Evolutionary conservation across 2,888 invertebrate genomes (phyloP).

Genomic region (Diplolepis rosae): DNA sequence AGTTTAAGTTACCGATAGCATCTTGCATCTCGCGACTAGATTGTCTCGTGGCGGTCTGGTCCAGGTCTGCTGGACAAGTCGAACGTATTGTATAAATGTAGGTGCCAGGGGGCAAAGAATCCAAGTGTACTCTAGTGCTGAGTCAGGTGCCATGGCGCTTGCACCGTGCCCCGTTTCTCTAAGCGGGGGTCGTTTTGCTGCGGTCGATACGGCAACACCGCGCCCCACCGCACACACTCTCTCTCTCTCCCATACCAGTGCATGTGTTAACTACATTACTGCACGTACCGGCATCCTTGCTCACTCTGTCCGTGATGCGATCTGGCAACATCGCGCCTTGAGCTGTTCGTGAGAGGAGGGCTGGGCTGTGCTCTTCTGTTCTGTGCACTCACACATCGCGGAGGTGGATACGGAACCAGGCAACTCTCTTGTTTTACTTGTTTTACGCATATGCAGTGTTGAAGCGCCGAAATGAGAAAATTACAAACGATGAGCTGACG

Average conservation of each 20-base stretch:
- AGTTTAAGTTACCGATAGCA: neutral
- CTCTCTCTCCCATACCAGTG: neutral
- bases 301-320: constrained; percentile 40
- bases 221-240: constrained; percentile 56
- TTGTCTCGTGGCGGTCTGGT: constrained; percentile 49
- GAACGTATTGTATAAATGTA: constrained; percentile 26
- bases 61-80: constrained; percentile 48
- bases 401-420: constrained; percentile 47
- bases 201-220: constrained; percentile 73
- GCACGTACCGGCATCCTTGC: constrained; percentile 35
- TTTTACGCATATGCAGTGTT: neutral
- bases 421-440: constrained; percentile 1
- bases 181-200: constrained; percentile 50
- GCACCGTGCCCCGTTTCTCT: constrained; percentile 44
- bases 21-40: neutral
- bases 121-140: constrained; percentile 51
- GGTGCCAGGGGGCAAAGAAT: constrained; percentile 49
- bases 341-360: constrained; percentile 15
- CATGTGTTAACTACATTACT: neutral
- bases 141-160: constrained; percentile 56
- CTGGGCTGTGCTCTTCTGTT: constrained; percentile 40
- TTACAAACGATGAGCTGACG: neutral
- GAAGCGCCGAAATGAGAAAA: constrained; percentile 3
- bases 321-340: constrained; percentile 51
- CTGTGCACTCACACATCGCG: constrained; percentile 39